phyloP scores from a whole-genome alignment of 2,888 invertebrate genomes.

The Parapristionchus giblindavisi region DNA sequence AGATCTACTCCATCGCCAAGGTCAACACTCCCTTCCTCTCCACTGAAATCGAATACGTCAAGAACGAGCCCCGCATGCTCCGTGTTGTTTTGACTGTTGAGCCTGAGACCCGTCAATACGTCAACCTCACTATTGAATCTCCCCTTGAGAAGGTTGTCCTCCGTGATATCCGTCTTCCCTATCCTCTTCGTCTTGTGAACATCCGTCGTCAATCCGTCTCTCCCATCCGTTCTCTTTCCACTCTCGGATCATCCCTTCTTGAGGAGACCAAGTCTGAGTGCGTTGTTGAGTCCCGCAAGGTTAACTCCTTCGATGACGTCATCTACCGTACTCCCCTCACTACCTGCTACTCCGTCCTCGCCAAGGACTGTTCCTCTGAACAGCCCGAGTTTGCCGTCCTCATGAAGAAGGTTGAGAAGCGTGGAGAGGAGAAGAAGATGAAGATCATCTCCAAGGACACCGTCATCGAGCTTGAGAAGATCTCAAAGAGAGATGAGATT shows the following conservation, averaged over 20 bases:
- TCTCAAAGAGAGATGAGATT: conserved; percentile 41
- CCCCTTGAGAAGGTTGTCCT: conserved; percentile 51
- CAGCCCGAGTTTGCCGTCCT: conserved; percentile 61
- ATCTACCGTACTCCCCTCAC: conserved; percentile 45
- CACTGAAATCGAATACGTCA: neutral
- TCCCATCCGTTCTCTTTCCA: conserved; percentile 29
- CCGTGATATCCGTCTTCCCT: conserved; percentile 46
- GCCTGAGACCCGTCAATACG: conserved; percentile 36
- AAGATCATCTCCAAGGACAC: conserved; percentile 40
- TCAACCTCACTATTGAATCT: conserved; percentile 40
- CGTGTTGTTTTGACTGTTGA: conserved; percentile 32
- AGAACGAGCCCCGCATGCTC: neutral
- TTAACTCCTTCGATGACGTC: conserved; percentile 64
- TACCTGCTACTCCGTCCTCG: conserved; percentile 66
- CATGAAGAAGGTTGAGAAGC: conserved; percentile 51
- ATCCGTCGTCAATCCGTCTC: conserved; percentile 1
- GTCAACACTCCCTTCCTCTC: neutral
- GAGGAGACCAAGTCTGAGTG: conserved; percentile 43
- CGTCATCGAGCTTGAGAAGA: conserved; percentile 13
- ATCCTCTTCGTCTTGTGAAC: conserved; percentile 34
- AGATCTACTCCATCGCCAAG: conserved; percentile 40
- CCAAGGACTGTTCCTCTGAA: conserved; percentile 67
- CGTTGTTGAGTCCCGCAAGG: conserved; percentile 43
- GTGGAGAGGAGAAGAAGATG: conserved; percentile 28
- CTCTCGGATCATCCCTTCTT: conserved; percentile 25